Base-by-base conservation (phyloP, 2,797 vertebrate genomes). In the Gymnoscopelus braueri region DNA sequence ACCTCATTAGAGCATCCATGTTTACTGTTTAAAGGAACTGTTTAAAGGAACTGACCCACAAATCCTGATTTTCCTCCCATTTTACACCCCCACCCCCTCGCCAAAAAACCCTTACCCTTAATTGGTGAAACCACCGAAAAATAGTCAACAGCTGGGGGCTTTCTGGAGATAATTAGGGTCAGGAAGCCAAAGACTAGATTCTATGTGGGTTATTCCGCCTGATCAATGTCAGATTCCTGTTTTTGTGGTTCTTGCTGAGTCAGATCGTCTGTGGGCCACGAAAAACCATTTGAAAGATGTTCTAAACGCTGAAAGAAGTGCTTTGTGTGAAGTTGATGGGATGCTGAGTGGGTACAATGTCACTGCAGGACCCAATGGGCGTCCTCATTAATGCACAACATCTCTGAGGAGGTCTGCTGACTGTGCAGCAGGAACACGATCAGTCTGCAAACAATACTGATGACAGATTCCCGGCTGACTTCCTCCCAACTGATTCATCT, bases 381-480 rank as follows among this genome's bases (percentile, higher is more conserved):
- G 72, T 67, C 62, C 60, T 74, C 51, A 75, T 84, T 78, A 72
- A 74, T 71, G 69, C 12, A 1, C 39, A 2, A 8, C 67, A 73
- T 82, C 72, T 75, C 63, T 24, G 70, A 78, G 73, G 87, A 83
- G 78, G 85, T 88, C 83, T 86, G 89, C 82, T 88, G 86, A 90
- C 82, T 48, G 39, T 70, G 77, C 84, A 76, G 81, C 77, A 74
- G 52, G 29, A 83, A 71, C 61, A 3, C 11, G 48, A 77, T 75
- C 67, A 48, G 67, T 49, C 78, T 70, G 53, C 64, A 78, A 79
- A 85, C 83, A 87, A 83, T 60, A 56, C 72, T 52, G 79, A 74
- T 85, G 80, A 89, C 73, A 71, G 68, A 87, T 76, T 58, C 72
- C 55, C 84, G 72, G 75, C 82, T 87, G 83, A 87, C 69, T 50